Base-by-base conservation (phyloP, 2,888 invertebrate species). In the Melolontha melolontha region DNA sequence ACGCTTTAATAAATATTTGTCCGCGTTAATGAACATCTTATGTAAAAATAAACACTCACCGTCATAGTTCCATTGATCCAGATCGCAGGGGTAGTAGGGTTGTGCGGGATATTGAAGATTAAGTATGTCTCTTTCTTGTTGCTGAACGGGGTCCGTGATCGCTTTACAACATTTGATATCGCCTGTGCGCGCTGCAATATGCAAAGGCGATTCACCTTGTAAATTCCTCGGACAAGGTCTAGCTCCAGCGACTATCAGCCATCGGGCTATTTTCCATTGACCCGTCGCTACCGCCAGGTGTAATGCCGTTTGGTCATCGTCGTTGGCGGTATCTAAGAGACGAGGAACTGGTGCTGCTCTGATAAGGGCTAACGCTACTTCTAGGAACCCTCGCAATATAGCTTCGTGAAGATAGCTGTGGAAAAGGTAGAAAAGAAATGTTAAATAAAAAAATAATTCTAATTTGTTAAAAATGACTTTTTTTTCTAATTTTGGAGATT, bases 181-280 rank as follows among this genome's bases (percentile, higher is more conserved):
- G 6, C 92, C 92, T 14, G 86, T 85, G 69, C 87, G 85, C 67
- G 93, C 91, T 0, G 96, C 96, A 69, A 95, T 85, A 81, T 97
- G 97, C 6, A 97, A 84, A 0, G 96, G 91, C 0, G 95, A 96
- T 81, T 96, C 94, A 2, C 97, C 97, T 69, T 87, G 84, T 63
- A 88, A 84, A 79, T 96, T 94, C 55, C 93, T 86, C 52, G 87
- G 84, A 42, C 85, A 86, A 1, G 90, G 84, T 74, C 76, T 77
- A 0, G 95, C 95, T 14, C 96, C 96, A 1, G 93, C 93, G 29
- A 91, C 86, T 29, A 96, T 87, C 68, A 97, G 85, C 84, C 91
- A 89, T 71, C 95, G 86, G 1, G 91, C 90, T 52, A 96, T 88
- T 50, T 88, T 86, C 41, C 91, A 86, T 80, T 95, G 92, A 8